Base-by-base conservation (phyloP, 2,888 invertebrate genomes). In the Scelioninae gen. 1 region DNA sequence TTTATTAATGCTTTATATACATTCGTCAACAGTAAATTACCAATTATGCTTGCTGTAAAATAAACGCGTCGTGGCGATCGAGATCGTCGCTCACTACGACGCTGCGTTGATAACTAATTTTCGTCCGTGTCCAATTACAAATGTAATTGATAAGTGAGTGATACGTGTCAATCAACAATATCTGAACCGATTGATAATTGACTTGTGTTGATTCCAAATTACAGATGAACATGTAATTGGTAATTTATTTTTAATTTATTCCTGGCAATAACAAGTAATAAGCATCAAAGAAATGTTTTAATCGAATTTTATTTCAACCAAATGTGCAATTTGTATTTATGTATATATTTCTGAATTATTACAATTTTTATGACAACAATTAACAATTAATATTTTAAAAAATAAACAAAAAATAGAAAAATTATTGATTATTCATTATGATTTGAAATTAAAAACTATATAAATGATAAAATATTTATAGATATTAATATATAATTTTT, bases 81-180 rank as follows among this genome's bases (percentile, higher is more conserved):
- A 11, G 23, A 47, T 43, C 32, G 11, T 9, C n/a, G 43, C 34
- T 45, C 29, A 15, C 16, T 47, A 15, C 62, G 45, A 53, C n/a
- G 13, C 15, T 43, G 31, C 31, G 51, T 43, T 45, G 68, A 77
- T 60, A 62, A 68, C 65, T 51, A 58, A 76, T 51, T 66, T 68
- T 60, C 60, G n/a, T 69, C 49, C 45, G 38, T 38, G 62, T 55
- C 77, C 47, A 77, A 69, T 68, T 55, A 62, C 77, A 77, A 68
- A 60, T 66, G 51, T 68, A 76, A 77, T 77, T 62, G 68, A 62
- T 66, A 56, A 56, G 34, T 43, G 51, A 69, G 31, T 62, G 55
- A 77, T 55, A 62, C 32, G n/a, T 53, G 69, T 53, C 62, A 69
- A 62, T 62, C 45, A 55, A 55, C 34, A 15, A 77, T 77, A 69